Percentiles rank a stretch among this genome's conserved stretches.
These are phyloP conservation scores for Hedya salicella DNA, from an alignment of 2,888 invertebrate genomes.

Conservation along the genomic window DNA sequence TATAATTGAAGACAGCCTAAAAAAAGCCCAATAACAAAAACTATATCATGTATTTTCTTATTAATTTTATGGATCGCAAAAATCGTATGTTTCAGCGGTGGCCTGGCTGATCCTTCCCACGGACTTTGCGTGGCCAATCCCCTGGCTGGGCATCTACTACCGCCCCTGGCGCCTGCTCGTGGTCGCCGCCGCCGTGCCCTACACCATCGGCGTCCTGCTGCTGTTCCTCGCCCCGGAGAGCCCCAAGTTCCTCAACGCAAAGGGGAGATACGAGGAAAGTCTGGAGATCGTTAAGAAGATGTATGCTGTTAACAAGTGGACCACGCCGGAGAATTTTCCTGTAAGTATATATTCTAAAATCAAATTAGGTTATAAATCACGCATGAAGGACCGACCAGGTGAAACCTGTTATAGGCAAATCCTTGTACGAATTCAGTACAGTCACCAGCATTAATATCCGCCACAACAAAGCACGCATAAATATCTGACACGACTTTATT, in stretches of 20 bases:
- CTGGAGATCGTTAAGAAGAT: conserved; percentile 75
- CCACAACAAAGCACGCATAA: too few species aligned
- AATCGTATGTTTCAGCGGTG: conserved; percentile 76
- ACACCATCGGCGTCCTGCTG: conserved; percentile 85
- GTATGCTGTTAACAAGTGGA: conserved; percentile 66
- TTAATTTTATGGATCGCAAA: neutral
- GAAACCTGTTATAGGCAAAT: too few species aligned
- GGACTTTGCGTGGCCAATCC: conserved; percentile 73
- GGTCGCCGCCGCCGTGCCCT: conserved; percentile 87
- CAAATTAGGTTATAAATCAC: too few species aligned
- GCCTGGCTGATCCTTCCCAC: conserved; percentile 89
- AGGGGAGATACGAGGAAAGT: conserved; percentile 85
- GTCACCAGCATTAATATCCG: too few species aligned
- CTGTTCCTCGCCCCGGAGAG: conserved; percentile 89
- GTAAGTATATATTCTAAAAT: conserved; percentile 57
- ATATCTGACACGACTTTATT: too few species aligned
- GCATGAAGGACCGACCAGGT: too few species aligned
- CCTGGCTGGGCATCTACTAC: conserved; percentile 82
- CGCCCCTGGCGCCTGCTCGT: conserved; percentile 91
- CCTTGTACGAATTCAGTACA: too few species aligned
- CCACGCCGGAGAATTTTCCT: conserved; percentile 63
- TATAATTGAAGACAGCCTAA: too few species aligned
- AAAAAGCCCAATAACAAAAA: too few species aligned
- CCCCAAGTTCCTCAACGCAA: conserved; percentile 90
- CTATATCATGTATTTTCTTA: neutral